Evolutionary conservation across 2,113 vertebrate species (phyloP).

Genomic region (Odontophorus gujanensis): DNA sequence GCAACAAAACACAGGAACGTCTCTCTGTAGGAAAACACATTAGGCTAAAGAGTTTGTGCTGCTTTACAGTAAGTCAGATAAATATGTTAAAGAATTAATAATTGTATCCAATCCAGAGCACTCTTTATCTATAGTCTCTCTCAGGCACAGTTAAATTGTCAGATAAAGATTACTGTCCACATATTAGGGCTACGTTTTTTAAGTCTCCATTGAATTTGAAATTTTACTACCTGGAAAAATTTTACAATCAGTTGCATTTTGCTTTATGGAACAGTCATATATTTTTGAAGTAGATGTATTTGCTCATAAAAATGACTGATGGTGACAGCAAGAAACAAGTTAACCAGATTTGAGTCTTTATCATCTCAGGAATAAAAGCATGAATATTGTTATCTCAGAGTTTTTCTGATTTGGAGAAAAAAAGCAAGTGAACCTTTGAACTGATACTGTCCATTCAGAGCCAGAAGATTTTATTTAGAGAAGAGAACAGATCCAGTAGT

Average conservation of each 20-base stretch:
- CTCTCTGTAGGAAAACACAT: background rate
- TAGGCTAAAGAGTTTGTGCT: background rate
- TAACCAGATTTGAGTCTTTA: background rate
- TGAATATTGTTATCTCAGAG: background rate
- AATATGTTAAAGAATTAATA: constrained; percentile 3
- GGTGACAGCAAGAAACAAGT: background rate
- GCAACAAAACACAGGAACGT: background rate
- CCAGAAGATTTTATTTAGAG: background rate
- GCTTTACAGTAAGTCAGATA: background rate
- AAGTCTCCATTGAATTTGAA: background rate
- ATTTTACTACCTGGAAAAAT: background rate
- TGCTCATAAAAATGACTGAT: background rate
- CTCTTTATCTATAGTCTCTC: background rate
- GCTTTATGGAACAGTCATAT: background rate
- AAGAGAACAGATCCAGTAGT: background rate
- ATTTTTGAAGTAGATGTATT: background rate
- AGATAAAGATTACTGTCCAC: background rate
- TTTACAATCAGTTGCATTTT: background rate
- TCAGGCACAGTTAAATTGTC: background rate
- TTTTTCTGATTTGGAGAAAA: background rate
- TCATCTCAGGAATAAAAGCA: background rate
- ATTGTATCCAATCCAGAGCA: background rate
- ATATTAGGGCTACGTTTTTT: background rate
- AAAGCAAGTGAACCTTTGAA: background rate
- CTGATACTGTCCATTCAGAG: background rate